phyloP scores from a whole-genome alignment of 2,888 invertebrate species.

The Tromatobia lineatoria region DNA sequence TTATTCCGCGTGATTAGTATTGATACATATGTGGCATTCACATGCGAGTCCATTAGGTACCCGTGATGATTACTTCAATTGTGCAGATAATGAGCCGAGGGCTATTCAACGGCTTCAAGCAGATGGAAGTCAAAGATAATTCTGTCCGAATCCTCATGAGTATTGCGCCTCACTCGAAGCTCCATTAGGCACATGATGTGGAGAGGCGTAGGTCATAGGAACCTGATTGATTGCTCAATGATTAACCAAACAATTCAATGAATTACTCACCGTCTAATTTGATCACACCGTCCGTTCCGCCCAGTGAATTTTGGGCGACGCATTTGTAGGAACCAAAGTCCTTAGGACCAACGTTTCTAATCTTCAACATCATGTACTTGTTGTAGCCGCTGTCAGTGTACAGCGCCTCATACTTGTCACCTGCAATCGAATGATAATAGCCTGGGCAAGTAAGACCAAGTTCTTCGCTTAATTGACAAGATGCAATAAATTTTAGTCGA shows the following conservation, averaged over 20 bases:
- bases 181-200: neutral
- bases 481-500: neutral
- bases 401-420: constrained; percentile 95
- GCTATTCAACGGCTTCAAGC: constrained; percentile 58
- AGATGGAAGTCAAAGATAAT: constrained; percentile 72
- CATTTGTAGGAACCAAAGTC: constrained; percentile 97
- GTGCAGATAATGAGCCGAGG: constrained; percentile 25
- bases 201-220: neutral
- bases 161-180: neutral
- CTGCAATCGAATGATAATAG: constrained; percentile 87
- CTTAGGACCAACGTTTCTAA: constrained; percentile 91
- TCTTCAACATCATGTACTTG: constrained; percentile 96
- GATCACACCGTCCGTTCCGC: constrained; percentile 96
- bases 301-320: constrained; percentile 96
- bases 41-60: constrained; percentile 21
- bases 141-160: constrained; percentile 8
- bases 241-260: neutral
- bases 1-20: constrained; percentile 49
- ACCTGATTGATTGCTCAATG: neutral
- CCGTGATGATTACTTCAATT: constrained; percentile 12
- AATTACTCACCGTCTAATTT: constrained; percentile 92
- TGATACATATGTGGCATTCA: constrained; percentile 46
- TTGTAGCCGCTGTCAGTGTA: constrained; percentile 95
- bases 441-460: constrained; percentile 81
- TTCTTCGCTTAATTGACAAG: constrained; percentile 57